phyloP scores from a whole-genome alignment of 2,888 invertebrate genomes.

The Antitype chi region DNA sequence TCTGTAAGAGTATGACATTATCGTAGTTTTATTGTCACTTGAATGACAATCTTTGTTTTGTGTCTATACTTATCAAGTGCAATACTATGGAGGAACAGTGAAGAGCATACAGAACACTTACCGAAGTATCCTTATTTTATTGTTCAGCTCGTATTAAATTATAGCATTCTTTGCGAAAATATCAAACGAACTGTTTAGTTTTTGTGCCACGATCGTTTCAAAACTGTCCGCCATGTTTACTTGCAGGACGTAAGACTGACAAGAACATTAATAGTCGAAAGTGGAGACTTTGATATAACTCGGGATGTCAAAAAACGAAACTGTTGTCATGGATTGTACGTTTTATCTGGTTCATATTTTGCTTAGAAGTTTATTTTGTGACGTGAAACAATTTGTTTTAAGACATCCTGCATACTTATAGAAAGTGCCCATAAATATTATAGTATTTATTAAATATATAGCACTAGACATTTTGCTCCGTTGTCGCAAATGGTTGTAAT shows the following conservation, averaged over 20 bases:
- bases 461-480: slow-evolving; percentile 88
- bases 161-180: slow-evolving; percentile 67
- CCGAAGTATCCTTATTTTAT: slow-evolving; percentile 56
- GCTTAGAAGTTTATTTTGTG: slow-evolving; percentile 50
- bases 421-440: slow-evolving; percentile 82
- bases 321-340: slow-evolving; percentile 43
- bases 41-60: slow-evolving; percentile 58
- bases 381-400: slow-evolving; percentile 72
- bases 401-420: slow-evolving; percentile 79
- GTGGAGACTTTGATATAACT: slow-evolving; percentile 74
- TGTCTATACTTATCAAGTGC: slow-evolving; percentile 54
- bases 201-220: slow-evolving; percentile 70
- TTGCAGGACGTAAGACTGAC: slow-evolving; percentile 86
- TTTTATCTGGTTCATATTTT: slow-evolving; percentile 58
- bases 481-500: slow-evolving; percentile 90
- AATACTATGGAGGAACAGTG: slow-evolving; percentile 53
- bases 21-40: slow-evolving; percentile 37
- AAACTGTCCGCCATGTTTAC: slow-evolving; percentile 72
- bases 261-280: slow-evolving; percentile 78
- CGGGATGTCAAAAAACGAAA: slow-evolving; percentile 80
- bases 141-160: slow-evolving; percentile 61
- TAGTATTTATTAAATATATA: slow-evolving; percentile 83
- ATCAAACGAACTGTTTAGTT: slow-evolving; percentile 64
- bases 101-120: slow-evolving; percentile 52
- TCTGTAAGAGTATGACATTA: slow-evolving; percentile 23